Evolutionary conservation across 2,797 vertebrate genomes (phyloP).

Genomic region (Centropyge bicolor): DNA sequence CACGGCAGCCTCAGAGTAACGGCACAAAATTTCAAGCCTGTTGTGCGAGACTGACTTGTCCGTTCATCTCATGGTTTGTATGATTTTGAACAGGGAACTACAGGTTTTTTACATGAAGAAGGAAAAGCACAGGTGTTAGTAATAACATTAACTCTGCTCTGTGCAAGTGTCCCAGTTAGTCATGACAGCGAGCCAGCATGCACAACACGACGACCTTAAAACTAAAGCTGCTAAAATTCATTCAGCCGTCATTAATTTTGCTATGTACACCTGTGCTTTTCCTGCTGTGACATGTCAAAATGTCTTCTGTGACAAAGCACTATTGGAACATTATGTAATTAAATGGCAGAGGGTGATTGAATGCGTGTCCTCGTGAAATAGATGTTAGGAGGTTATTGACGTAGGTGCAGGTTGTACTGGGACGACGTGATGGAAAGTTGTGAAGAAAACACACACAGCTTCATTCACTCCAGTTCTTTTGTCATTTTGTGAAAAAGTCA

Average conservation of each 20-base stretch:
- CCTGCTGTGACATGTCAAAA: too few species aligned
- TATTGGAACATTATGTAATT: background rate
- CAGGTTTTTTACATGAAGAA: background rate
- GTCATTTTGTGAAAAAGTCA: background rate
- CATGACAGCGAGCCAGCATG: background rate
- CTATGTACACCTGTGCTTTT: too few species aligned
- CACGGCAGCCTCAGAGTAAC: background rate
- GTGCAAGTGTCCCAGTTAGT: background rate
- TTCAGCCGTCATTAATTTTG: too few species aligned
- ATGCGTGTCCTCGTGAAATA: background rate
- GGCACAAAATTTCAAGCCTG: conserved; percentile 18
- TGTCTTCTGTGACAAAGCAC: background rate
- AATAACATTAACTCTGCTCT: conserved; percentile 1
- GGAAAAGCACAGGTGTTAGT: conserved; percentile 2
- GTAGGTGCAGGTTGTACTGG: background rate
- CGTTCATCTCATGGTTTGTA: background rate
- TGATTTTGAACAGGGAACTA: background rate
- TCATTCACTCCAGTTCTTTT: background rate
- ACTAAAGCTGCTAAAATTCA: too few species aligned
- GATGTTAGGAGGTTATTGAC: background rate
- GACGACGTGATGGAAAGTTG: background rate
- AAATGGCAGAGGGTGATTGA: background rate
- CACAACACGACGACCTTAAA: background rate
- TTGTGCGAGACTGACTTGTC: conserved; percentile 7
- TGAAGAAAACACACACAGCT: background rate